Evolutionary conservation across 2,797 vertebrate genomes (phyloP), one percentile per base, ranked within the genome.

Genomic region (Natrix natrix): DNA sequence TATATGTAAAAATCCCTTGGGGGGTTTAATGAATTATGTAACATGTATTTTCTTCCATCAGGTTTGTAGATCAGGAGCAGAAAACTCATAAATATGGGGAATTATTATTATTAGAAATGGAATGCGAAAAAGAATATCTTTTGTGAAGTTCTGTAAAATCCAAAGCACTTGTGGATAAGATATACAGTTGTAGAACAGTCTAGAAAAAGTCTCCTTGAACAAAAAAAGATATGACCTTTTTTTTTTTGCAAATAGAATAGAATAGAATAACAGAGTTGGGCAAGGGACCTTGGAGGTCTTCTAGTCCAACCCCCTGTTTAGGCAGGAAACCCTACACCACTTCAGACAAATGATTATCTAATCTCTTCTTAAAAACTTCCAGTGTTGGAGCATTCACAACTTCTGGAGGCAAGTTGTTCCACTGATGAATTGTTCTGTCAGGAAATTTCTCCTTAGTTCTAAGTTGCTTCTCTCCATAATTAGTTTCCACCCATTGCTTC

Each of bases 1-100:
- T 94, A 52, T 63, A 91, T 87, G 66, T 93, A 95, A 95, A 94
- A 94, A 95, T 89, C 92, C 91, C 91, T 54, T 88, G 91, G 89
- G 8, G 94, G 86, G 5, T 63, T 93, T 89, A 92, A 95, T 93
- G 93, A 95, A 96, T 95, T 95, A 95, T 94, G 91, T 78, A 94
- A 87, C 48, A 28, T 91, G 63, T 90, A 59, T 93, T 95, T 96
- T 93, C 92, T 92, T 96, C 95, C 74, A 90, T 59, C 54, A 90
- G 59, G 26, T 93, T 91, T 90, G 86, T 89, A 93, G 91, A 95
- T 93, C 93, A 94, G 83, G 93, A 94, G 92, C 66, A 17, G 88
- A 95, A 96, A 43, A 94, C 92, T 94, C 92, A 94, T 92, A 94
- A 95, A 96, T 91, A 95, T 5, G 91, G 86, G 92, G 66, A 94